Percentiles rank a stretch among this genome's conserved stretches.
Conservation (phyloP, 2,113 vertebrate species). For the Gavialis gangeticus region DNA sequence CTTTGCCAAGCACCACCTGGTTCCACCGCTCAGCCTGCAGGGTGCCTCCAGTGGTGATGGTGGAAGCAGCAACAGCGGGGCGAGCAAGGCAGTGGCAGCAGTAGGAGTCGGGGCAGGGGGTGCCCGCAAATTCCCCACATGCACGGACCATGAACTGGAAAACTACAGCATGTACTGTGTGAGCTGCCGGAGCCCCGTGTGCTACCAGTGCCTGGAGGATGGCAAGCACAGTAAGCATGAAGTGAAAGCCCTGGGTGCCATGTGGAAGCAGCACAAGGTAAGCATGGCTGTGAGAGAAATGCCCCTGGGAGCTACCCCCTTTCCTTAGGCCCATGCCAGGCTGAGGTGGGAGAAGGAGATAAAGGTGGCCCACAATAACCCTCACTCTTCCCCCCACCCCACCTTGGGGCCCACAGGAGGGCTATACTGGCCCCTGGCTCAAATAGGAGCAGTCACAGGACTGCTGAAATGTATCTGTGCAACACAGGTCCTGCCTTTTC, state of each 20-base stretch:
- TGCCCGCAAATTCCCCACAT: conserved; percentile 86
- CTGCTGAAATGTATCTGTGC: too few species aligned
- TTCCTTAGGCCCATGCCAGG: neutral
- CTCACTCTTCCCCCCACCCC: neutral
- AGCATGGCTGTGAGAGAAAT: neutral
- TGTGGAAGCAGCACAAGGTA: conserved; percentile 99
- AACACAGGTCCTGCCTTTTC: too few species aligned
- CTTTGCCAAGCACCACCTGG: conserved; percentile 92
- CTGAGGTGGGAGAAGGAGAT: neutral
- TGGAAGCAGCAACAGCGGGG: conserved; percentile 28
- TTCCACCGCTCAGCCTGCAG: conserved; percentile 77
- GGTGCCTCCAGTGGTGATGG: conserved; percentile 1
- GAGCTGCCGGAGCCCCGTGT: conserved; percentile 90
- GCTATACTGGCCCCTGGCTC: neutral
- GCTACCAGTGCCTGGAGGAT: conserved; percentile 92
- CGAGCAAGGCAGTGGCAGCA: neutral
- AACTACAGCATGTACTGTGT: conserved; percentile 94
- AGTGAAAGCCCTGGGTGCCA: conserved; percentile 88
- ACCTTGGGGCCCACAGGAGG: neutral
- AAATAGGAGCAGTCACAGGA: neutral
- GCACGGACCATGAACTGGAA: conserved; percentile 94
- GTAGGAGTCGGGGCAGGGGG: conserved; percentile 11
- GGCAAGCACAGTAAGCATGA: conserved; percentile 92
- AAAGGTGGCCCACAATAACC: neutral
- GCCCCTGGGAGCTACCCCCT: neutral